Percentiles rank a stretch among this genome's conserved stretches.
Evolutionary conservation across 2,888 invertebrate genomes (phyloP).

Genomic region (Apocheima hispidaria): DNA sequence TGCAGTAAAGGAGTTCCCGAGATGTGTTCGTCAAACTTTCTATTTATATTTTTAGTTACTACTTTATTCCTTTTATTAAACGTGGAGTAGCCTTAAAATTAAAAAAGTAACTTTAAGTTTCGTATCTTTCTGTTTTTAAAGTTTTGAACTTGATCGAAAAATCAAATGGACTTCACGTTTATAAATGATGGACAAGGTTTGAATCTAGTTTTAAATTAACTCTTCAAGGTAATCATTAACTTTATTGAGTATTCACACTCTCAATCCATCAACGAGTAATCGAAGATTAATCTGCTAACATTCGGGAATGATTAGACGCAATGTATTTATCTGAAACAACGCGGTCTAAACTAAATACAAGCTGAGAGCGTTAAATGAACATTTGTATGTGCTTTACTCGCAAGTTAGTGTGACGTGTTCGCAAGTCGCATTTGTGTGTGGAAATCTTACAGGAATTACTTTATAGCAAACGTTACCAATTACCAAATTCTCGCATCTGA

Average conservation of each 20-base stretch:
- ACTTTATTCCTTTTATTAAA: too few relatives aligned
- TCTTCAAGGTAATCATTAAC: too few relatives aligned
- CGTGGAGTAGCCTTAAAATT: too few relatives aligned
- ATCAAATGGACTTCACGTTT: too few relatives aligned
- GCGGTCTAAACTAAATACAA: slow-evolving; percentile 35
- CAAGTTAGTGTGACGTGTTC: slow-evolving; percentile 21
- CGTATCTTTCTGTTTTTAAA: too few relatives aligned
- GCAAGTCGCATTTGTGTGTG: not conserved
- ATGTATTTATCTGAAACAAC: slow-evolving; percentile 33
- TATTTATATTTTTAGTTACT: too few relatives aligned
- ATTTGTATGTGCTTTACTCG: slow-evolving; percentile 16
- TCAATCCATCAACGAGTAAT: not conserved
- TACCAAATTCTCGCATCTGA: not conserved
- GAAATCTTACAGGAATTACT: not conserved
- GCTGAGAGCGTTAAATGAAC: slow-evolving; percentile 39
- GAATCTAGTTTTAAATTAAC: too few relatives aligned
- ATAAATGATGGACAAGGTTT: too few relatives aligned
- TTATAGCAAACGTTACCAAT: not conserved
- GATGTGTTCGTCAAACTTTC: too few relatives aligned
- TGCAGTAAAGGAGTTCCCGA: too few relatives aligned
- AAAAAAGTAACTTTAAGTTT: too few relatives aligned
- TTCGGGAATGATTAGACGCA: slow-evolving; percentile 46
- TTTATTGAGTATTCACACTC: not conserved
- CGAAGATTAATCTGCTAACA: slow-evolving; percentile 14
- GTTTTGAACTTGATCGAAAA: not conserved